These are phyloP conservation scores for Drosophila demipolita DNA, from an alignment of 2,888 invertebrate genomes.

Conservation along the genomic window DNA sequence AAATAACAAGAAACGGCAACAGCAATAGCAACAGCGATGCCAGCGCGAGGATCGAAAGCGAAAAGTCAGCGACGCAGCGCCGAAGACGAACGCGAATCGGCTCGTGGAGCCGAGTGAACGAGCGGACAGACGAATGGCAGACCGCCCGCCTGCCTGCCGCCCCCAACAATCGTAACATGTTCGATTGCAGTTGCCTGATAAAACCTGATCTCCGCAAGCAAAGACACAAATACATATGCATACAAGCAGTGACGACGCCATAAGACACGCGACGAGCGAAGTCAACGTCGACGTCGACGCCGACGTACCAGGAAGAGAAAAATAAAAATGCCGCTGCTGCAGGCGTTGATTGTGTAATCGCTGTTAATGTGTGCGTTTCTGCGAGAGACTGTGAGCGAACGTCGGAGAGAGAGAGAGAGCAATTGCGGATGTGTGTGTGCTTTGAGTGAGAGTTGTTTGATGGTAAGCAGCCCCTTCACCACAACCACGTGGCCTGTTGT, in stretches of 20 bases:
- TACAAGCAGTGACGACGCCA: conserved; percentile 42
- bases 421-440: conserved; percentile 23
- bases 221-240: conserved; percentile 20
- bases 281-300: conserved; percentile 29
- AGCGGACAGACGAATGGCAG: conserved; percentile 17
- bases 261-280: conserved; percentile 52
- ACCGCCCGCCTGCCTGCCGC: conserved; percentile 44
- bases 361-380: conserved; percentile 41
- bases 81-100: conserved; percentile 18
- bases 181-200: conserved; percentile 75
- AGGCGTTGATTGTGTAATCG: conserved; percentile 79
- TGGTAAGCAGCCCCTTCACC: conserved; percentile 45
- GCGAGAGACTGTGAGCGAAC: conserved; percentile 12
- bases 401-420: conserved; percentile 5
- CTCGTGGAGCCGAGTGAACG: conserved; percentile 37
- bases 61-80: conserved; percentile 59
- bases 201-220: conserved; percentile 73
- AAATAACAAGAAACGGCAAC: conserved; percentile 74
- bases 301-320: conserved; percentile 84
- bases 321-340: conserved; percentile 75
- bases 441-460: conserved; percentile 70
- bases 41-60: conserved; percentile 75
- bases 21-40: conserved; percentile 40
- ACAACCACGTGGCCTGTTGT: conserved; percentile 43
- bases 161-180: conserved; percentile 58